Evolutionary conservation across 2,888 invertebrate species (phyloP), one percentile per base, ranked within the genome.

Genomic region (Drosophila incognita): DNA sequence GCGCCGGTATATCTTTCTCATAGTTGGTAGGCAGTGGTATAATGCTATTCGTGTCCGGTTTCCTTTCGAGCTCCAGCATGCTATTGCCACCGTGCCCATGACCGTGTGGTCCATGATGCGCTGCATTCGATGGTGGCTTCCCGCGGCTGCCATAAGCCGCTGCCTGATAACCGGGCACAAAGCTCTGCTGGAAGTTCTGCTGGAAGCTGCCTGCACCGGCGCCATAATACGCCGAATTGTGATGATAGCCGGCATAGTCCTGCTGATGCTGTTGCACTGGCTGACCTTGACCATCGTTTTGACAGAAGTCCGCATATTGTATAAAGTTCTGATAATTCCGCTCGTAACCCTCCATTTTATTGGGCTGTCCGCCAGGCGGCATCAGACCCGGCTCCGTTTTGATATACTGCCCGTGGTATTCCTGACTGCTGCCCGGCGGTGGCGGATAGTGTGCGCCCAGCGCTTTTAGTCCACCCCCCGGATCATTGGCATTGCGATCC

Each of bases 311-410:
- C 8, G 93, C 93, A 62, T 93, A 93, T 57, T 93, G 93, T 46
- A 93, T 93, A 63, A 93, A 93, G 73, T 93, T 93, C 81, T 93
- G 93, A 74, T 93, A 93, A 83, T 93, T 93, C 2, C 93, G 91
- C 73, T 93, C 93, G 64, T 93, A 93, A 29, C 93, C 93, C 78
- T 93, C 93, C 92, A 93, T 93, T 82, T 93, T 93, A 42, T 92
- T 92, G 63, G 90, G 91, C 54, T 92, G 92, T 1, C 64, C 69
- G n/a, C 82, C 80, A 1, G 77, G 80, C 15, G 92, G 92, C 81
- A 92, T 74, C 1, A 93, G 89, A 0, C 93, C 93, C 3, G 93
- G 93, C 62, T 93, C 93, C 46, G 93, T 93, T 68, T 93, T 93
- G 36, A 93, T 93, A 49, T 92, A 92, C 48, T 92, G 92, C 4